Base-by-base conservation (phyloP, 2,888 invertebrate species). In the Pheosia gnoma region DNA sequence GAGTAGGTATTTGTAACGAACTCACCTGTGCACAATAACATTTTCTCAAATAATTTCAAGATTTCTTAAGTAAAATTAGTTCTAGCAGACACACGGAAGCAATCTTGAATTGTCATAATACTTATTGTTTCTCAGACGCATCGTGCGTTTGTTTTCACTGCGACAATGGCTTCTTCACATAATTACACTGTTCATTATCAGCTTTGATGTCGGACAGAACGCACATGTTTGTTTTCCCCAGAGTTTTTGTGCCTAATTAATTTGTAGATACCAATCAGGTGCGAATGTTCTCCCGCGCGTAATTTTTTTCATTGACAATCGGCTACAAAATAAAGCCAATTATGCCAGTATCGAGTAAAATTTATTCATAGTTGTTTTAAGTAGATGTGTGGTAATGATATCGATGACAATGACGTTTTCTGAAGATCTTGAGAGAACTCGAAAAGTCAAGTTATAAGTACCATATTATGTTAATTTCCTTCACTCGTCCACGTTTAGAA, bases 91-190 rank as follows among this genome's bases (percentile, higher is more conserved):
- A 39, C 55, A 39, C 55, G 55, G 55, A 55, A 55, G 39, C 55
- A 55, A 55, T 55, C 55, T 39, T 38, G 39, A 38, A 39, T 39
- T 9, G 55, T 55, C 55, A 39, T 55, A 55, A 55, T 55, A 9
- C 5, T 25, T 25, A 25, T 3, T 6, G 55, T 38, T 54, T 39
- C 55, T 11, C 55, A 55, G 39, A 55, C 55, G 55, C 55, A 55
- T 55, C 39, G 55, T 39, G 45, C 47, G 49, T 58, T 37, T 37
- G 47, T 57, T 57, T 57, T 58, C 58, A n/a, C 58, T 45, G 49
- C n/a, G 58, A 58, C 58, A 58, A 58, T 58, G 58, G 58, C 37
- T 49, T 36, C 47, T 58, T 58, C 58, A 58, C 58, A 58, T 58
- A 58, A 49, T 58, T 55, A 55, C 39, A 10, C 47, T 38, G 49